These are phyloP conservation scores for Scolopax mira DNA, from an alignment of 2,113 vertebrate species.

Conservation along the genomic window DNA sequence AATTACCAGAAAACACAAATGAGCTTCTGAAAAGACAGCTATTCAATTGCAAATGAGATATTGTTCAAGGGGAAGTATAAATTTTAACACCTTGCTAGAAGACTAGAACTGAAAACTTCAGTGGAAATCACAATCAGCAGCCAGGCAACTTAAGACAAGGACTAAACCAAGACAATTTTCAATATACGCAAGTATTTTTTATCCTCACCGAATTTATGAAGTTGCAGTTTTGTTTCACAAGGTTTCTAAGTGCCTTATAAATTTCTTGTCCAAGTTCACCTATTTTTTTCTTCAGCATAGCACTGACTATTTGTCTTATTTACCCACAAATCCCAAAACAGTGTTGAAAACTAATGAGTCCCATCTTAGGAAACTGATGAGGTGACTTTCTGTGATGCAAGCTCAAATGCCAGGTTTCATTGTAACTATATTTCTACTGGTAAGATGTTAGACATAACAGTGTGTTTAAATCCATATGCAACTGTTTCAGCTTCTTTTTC, in stretches of 20 bases:
- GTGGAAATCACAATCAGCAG: background rate
- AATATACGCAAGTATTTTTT: background rate
- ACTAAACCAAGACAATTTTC: background rate
- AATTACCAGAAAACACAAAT: constrained; percentile 48
- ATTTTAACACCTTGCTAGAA: constrained; percentile 5
- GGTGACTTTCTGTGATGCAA: background rate
- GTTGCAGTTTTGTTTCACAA: background rate
- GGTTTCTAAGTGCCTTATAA: background rate
- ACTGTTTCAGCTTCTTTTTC: background rate
- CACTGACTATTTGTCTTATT: background rate
- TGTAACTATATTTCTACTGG: background rate
- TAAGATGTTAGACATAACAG: background rate
- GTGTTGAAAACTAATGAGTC: background rate
- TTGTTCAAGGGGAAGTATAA: background rate
- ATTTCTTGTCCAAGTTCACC: background rate
- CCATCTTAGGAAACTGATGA: background rate
- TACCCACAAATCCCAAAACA: background rate
- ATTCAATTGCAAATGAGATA: constrained; percentile 38
- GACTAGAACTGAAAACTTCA: background rate
- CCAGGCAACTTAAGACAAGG: background rate
- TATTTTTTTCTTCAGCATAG: background rate
- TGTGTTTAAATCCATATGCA: background rate
- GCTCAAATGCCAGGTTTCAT: background rate
- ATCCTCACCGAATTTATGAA: background rate
- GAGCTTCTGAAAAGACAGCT: constrained; percentile 4